phyloP scores from a whole-genome alignment of 2,113 vertebrate species.

The Perccottus glenii region DNA sequence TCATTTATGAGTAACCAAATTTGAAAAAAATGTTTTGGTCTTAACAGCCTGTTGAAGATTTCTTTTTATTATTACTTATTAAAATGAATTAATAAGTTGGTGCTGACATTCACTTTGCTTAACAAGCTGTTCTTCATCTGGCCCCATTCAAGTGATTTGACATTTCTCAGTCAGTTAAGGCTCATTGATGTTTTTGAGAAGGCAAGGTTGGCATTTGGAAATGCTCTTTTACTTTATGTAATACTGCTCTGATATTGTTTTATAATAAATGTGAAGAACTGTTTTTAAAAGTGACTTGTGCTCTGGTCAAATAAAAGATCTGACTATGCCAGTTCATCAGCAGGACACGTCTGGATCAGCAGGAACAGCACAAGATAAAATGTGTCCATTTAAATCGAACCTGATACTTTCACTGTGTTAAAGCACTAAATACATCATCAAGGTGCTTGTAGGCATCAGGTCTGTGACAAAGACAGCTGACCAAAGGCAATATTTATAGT shows the following conservation, averaged over 20 bases:
- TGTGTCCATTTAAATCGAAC: slow-evolving; percentile 47
- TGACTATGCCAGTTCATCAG: slow-evolving; percentile 33
- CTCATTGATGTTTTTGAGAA: background rate
- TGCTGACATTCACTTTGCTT: slow-evolving; percentile 5
- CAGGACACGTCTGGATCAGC: slow-evolving; percentile 11
- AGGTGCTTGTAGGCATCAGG: slow-evolving; percentile 11
- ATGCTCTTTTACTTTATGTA: background rate
- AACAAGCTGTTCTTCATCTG: slow-evolving; percentile 2
- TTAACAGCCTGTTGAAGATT: no score
- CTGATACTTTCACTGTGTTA: slow-evolving; percentile 14
- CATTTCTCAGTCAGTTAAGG: slow-evolving; percentile 5
- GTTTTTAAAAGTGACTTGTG: slow-evolving; percentile 13
- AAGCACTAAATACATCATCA: slow-evolving; percentile 32
- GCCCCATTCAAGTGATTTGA: slow-evolving; percentile 1
- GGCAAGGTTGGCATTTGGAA: background rate
- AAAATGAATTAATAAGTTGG: background rate
- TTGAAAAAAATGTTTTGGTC: no score
- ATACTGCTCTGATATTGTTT: background rate
- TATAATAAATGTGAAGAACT: background rate
- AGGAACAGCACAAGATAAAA: slow-evolving; percentile 48
- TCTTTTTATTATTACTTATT: no score
- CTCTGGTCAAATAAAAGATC: slow-evolving; percentile 11
- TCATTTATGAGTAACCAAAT: no score
- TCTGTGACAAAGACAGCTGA: slow-evolving; percentile 33
- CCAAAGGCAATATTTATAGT: slow-evolving; percentile 30